Conservation (phyloP, 1,140 invertebrate species). For the Platorchestia sp. region DNA sequence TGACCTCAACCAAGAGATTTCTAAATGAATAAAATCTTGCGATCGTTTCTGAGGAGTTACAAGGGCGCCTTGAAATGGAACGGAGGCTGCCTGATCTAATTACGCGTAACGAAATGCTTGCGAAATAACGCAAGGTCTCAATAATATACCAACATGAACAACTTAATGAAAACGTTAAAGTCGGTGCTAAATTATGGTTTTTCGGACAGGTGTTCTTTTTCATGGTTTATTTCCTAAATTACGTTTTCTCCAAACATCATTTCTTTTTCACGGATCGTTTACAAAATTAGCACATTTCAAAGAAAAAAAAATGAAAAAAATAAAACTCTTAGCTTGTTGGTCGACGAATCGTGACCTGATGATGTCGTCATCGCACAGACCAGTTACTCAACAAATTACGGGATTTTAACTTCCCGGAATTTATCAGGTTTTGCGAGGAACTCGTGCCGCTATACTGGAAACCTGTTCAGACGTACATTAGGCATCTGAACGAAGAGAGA, state of each 20-base stretch:
- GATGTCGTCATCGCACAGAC: background rate
- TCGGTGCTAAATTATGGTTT: background rate
- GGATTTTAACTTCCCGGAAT: background rate
- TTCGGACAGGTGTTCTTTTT: background rate
- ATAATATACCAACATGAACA: background rate
- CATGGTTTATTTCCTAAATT: background rate
- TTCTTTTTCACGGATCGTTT: background rate
- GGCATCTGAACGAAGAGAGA: background rate
- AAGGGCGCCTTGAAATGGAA: background rate
- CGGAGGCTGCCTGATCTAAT: background rate
- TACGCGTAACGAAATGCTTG: background rate
- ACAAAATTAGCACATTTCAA: background rate
- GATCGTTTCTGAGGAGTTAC: background rate
- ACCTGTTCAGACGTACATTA: background rate
- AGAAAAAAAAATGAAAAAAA: background rate
- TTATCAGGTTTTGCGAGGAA: background rate
- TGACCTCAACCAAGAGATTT: background rate
- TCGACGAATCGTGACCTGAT: background rate
- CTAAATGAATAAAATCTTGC: constrained; percentile 2
- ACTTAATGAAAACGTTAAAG: background rate
- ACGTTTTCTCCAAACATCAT: background rate
- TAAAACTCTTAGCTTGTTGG: background rate
- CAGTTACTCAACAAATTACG: background rate
- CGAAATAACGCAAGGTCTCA: background rate
- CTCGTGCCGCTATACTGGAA: background rate